Evolutionary conservation across 2,797 vertebrate genomes (phyloP).

Genomic region (Scyliorhinus canicula): DNA sequence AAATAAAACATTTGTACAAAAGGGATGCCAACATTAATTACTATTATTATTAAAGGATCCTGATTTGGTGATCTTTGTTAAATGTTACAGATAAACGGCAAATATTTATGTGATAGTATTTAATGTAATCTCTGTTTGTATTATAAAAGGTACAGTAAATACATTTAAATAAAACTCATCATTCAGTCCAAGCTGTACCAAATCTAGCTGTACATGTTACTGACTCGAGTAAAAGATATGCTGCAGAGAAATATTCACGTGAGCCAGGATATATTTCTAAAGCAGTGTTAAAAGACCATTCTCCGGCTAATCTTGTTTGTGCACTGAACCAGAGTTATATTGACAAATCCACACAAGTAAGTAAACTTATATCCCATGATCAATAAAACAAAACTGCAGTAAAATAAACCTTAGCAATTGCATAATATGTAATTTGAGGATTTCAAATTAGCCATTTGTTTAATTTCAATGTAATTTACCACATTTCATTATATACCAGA

Average conservation of each 20-base stretch:
- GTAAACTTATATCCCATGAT: neutral
- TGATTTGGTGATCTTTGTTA: neutral
- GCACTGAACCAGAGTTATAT: neutral
- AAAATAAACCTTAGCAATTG: neutral
- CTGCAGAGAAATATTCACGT: neutral
- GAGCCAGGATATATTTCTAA: neutral
- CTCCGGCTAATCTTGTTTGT: neutral
- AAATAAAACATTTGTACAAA: neutral
- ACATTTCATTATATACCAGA: neutral
- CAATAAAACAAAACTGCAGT: neutral
- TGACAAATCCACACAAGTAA: neutral
- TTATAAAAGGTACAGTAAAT: neutral
- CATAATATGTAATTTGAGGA: neutral
- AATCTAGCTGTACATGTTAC: neutral
- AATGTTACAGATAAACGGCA: neutral
- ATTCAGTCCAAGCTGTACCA: neutral
- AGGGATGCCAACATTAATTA: neutral
- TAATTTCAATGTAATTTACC: neutral
- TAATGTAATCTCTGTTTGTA: neutral
- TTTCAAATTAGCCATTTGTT: neutral
- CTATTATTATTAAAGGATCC: neutral
- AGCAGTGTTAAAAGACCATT: neutral
- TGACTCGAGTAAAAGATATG: neutral
- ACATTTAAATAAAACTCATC: neutral
- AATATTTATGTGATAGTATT: neutral